Evolutionary conservation across 2,113 vertebrate species (phyloP), one percentile per base, ranked within the genome.

Genomic region (Peromyscus leucopus): DNA sequence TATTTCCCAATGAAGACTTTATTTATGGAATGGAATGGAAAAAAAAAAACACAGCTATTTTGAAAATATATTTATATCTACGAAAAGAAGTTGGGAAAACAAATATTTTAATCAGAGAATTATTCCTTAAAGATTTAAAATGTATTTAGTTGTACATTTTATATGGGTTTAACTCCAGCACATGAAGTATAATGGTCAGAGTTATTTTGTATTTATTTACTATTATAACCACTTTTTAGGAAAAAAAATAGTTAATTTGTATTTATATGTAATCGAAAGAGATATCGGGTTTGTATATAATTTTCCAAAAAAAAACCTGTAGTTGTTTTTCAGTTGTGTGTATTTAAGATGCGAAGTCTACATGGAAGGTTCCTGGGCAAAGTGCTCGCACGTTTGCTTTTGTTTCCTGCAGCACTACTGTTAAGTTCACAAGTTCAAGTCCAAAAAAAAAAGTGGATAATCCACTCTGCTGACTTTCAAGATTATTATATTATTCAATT

Each of bases 181-280:
- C 99, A 99, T 99, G 99, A 99, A 99, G 99, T 99, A 99, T 99
- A 99, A 99, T 99, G 99, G 99, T 99, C 99, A 99, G 99, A 99
- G 99, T 99, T 99, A 99, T 99, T 99, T 99, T 99, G 99, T 99
- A 99, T 99, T 99, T 99, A 99, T 99, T 99, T 99, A 98, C 99
- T 99, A 99, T 99, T 99, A 99, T 99, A 99, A 99, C 99, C 99
- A 99, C 99, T 99, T 99, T 99, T 99, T 99, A 99, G 99, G 96
- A 99, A 99, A 98, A 99, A 99, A 99, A 99, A 99, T 99, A 99
- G 99, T 99, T 99, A 98, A 99, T 99, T 99, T 99, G 99, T 99
- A 99, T 99, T 99, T 99, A 99, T 99, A 98, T 99, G 98, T 99
- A 99, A 99, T 99, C 99, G 98, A 99, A 99, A 99, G 99, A 98